phyloP scores from a whole-genome alignment of 92 coral and sea anemone genomes.

The Umimayanthus chanpuru region DNA sequence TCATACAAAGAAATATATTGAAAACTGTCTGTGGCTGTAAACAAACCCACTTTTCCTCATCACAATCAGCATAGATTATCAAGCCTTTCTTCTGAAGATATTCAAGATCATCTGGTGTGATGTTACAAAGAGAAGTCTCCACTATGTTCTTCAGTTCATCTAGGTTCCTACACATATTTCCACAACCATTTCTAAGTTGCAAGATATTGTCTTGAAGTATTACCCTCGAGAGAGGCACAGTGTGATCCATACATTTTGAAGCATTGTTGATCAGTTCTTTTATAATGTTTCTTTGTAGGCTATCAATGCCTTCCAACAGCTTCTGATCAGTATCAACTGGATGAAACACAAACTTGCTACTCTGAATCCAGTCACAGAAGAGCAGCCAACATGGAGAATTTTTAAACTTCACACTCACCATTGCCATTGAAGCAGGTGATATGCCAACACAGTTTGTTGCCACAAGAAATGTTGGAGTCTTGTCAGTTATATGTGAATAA shows the following conservation, averaged over 20 bases:
- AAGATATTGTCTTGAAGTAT: neutral
- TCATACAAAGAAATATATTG: neutral
- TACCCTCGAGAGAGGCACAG: neutral
- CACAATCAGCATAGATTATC: neutral
- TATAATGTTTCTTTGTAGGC: neutral
- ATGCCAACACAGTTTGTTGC: neutral
- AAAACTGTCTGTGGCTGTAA: neutral
- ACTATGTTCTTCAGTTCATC: neutral
- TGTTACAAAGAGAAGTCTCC: neutral
- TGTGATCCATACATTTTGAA: too few relatives aligned
- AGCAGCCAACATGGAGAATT: neutral
- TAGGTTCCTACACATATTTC: neutral
- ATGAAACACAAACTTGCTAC: neutral
- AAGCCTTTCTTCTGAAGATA: neutral
- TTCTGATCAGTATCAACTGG: neutral
- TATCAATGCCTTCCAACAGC: neutral
- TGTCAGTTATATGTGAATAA: neutral
- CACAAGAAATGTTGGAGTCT: conserved; percentile 2
- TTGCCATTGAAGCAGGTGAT: neutral
- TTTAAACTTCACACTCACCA: neutral
- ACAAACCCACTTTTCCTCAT: neutral
- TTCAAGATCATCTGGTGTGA: neutral
- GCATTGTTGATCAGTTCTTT: neutral
- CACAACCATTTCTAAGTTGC: neutral
- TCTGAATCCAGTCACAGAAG: neutral